A percentile compares a stretch with the other conserved stretches of the same genome.
Evolutionary conservation across 1,140 invertebrate species (phyloP).

Genomic region (Liolophura sinensis): DNA sequence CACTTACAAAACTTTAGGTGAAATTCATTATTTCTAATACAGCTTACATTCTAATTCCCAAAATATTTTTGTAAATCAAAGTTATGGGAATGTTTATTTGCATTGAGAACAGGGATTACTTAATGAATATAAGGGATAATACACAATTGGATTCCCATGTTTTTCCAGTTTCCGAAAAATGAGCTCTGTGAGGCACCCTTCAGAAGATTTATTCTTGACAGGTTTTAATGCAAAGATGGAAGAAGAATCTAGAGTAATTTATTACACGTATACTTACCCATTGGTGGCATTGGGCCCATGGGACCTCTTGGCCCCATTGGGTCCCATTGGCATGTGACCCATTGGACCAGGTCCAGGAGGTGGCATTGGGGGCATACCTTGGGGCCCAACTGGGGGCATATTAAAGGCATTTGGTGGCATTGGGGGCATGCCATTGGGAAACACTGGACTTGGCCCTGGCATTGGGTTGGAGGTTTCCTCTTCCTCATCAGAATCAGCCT

Average conservation of each 20-base stretch:
- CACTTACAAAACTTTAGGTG: too few relatives aligned
- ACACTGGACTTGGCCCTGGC: conserved; percentile 16
- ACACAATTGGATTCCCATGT: too few relatives aligned
- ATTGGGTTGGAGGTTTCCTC: conserved; percentile 5
- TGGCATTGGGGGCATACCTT: conserved; percentile 30
- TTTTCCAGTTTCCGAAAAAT: too few relatives aligned
- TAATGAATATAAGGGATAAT: too few relatives aligned
- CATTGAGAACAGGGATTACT: too few relatives aligned
- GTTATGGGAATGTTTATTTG: too few relatives aligned
- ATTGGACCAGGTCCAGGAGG: conserved; percentile 28
- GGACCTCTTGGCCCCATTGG: conserved; percentile 65
- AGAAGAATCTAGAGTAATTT: not conserved
- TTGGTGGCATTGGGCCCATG: conserved; percentile 64
- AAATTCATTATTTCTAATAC: too few relatives aligned
- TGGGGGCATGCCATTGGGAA: conserved; percentile 8
- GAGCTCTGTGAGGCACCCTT: too few relatives aligned
- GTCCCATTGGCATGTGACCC: conserved; percentile 50
- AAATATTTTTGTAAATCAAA: too few relatives aligned
- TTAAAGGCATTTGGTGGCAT: conserved; percentile 31
- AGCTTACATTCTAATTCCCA: too few relatives aligned
- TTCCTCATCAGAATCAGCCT: too few relatives aligned
- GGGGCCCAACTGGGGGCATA: conserved; percentile 26
- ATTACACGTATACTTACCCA: conserved; percentile 26
- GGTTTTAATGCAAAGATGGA: not conserved
- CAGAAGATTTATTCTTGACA: too few relatives aligned